Conservation (phyloP, 92 coral and sea anemone species). For the Phenganax marumi region DNA sequence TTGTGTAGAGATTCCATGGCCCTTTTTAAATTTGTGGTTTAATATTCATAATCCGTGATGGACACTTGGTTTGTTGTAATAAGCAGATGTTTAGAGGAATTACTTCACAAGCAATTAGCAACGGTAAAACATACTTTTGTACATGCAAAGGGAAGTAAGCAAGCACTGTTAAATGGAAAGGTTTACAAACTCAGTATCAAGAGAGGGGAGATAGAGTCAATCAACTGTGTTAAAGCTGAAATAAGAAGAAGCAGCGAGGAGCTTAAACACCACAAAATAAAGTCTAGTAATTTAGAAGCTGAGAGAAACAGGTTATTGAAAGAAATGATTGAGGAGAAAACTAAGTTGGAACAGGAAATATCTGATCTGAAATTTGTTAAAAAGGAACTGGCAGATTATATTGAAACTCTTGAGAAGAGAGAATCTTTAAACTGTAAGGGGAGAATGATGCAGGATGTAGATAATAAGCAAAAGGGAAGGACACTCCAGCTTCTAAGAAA, state of each 20-base stretch:
- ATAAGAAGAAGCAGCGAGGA: neutral
- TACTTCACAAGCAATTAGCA: neutral
- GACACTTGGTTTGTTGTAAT: too few species aligned
- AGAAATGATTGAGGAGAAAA: neutral
- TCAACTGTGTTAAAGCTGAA: neutral
- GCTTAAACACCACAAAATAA: neutral
- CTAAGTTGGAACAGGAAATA: neutral
- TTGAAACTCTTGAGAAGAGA: neutral
- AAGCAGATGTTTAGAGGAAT: too few species aligned
- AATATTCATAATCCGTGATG: too few species aligned
- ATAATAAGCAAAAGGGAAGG: neutral
- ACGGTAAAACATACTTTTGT: neutral
- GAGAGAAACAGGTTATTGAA: neutral
- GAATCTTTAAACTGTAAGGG: neutral
- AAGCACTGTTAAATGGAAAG: neutral
- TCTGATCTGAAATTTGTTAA: neutral
- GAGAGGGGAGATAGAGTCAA: constrained; percentile 7
- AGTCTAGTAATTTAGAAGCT: neutral
- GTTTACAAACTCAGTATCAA: neutral
- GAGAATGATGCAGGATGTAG: too few species aligned
- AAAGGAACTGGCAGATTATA: neutral
- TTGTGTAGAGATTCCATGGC: too few species aligned
- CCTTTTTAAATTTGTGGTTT: too few species aligned
- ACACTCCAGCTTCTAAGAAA: neutral
- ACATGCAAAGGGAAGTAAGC: neutral